These are phyloP conservation scores for Cordilura impudica DNA, from an alignment of 2,888 invertebrate species.

Conservation along the genomic window DNA sequence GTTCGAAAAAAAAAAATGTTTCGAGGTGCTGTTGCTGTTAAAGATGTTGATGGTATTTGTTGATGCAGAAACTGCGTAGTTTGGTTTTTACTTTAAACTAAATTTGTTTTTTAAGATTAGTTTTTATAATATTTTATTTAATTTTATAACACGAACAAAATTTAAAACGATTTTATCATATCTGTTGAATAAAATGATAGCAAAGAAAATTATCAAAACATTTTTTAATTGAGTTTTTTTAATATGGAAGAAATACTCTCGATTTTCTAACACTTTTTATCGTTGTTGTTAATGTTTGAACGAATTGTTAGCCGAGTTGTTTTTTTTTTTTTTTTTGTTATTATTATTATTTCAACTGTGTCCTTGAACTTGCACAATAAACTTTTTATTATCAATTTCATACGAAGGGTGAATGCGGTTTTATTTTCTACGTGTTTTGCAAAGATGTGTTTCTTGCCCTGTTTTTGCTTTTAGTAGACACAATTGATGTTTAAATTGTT, in stretches of 20 bases:
- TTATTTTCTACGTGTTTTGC: background rate
- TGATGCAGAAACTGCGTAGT: constrained; percentile 35
- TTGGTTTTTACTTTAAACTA: background rate
- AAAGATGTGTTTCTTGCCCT: background rate
- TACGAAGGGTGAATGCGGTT: background rate
- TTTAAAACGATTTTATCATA: background rate
- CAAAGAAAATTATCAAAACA: background rate
- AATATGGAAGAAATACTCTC: background rate
- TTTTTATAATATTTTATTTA: background rate
- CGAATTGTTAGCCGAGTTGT: constrained; percentile 21
- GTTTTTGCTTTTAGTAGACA: background rate
- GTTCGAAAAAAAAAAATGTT: background rate
- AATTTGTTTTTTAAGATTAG: constrained; percentile 5
- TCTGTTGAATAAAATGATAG: background rate
- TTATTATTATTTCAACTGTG: constrained; percentile 54
- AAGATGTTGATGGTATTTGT: background rate
- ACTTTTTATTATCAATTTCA: constrained; percentile 52
- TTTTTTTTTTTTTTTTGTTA: no score
- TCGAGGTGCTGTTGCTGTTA: background rate
- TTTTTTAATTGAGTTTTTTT: background rate
- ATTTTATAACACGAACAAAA: constrained; percentile 7
- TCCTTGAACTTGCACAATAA: constrained; percentile 72
- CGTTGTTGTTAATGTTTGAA: constrained; percentile 16
- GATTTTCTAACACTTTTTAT: constrained; percentile 17
- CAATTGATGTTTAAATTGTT: background rate